Evolutionary conservation across 2,888 invertebrate genomes (phyloP), one percentile per base, ranked within the genome.

Genomic region (Agrilus mali): DNA sequence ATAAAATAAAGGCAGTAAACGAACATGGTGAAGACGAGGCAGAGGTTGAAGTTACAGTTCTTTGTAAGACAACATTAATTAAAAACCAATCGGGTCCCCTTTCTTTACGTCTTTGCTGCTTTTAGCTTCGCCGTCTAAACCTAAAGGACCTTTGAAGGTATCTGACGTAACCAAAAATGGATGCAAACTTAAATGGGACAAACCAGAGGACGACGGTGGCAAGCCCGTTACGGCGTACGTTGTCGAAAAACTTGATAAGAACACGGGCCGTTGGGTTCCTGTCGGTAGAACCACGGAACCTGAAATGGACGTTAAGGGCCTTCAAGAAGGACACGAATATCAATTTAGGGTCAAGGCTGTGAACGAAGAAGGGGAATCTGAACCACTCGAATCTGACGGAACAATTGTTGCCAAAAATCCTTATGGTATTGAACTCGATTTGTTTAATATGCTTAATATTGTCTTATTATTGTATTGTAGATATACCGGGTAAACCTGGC

Each of bases 341-440:
- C 88, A 93, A 68, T 95, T 95, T 73, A 76, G 94, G 52, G 90
- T 95, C 12, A 84, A 80, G 62, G 95, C 95, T 7, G 78, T 94
- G 48, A 95, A 95, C 58, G 94, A 95, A 51, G 95, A 94, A 64
- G 92, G 92, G 14, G 92, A 93, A 65, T 89, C 90, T 1, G 92
- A 97, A 58, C 96, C 97, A 7, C 66, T 96, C 50, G 88, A 90
- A 64, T 88, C 92, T n/a, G 89, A 92, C 42, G 77, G 80, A 56
- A 77, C 86, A 3, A 88, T 86, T 47, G 63, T 86, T 14, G 96
- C 97, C 17, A 98, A 97, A 72, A 97, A 98, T 76, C 97, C 97
- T 53, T 98, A 80, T 63, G 90, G 85, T 86, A 58, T 36, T 36
- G 40, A 32, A 32, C 27, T 36, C 34, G 15, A 27, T 8, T 32